phyloP scores from a whole-genome alignment of 92 coral and sea anemone species.

The Anthopleura xanthogrammica region DNA sequence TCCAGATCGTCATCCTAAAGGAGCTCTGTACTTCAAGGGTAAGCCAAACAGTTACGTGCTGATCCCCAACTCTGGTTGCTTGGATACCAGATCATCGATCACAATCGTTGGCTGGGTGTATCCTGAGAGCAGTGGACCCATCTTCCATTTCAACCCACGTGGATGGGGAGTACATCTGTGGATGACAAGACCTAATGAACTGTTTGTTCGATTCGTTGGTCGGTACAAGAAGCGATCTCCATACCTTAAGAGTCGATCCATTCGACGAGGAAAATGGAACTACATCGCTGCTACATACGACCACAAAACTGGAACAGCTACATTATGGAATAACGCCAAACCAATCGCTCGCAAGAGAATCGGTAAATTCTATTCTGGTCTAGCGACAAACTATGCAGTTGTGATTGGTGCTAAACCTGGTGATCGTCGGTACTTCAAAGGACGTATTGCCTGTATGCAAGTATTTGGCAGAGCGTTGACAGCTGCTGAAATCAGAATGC shows the following conservation, averaged over 20 bases:
- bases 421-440: conserved; percentile 41
- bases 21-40: conserved; percentile 55
- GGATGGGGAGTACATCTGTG: conserved; percentile 68
- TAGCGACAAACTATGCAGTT: conserved; percentile 33
- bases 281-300: conserved; percentile 54
- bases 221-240: conserved; percentile 39
- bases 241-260: conserved; percentile 37
- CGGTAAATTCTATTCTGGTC: conserved; percentile 42
- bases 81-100: conserved; percentile 62
- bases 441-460: conserved; percentile 49
- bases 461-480: conserved; percentile 44
- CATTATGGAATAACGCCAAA: conserved; percentile 42
- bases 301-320: conserved; percentile 48
- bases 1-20: conserved; percentile 62
- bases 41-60: conserved; percentile 50
- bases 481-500: conserved; percentile 42
- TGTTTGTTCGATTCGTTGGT: conserved; percentile 62
- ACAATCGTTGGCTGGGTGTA: conserved; percentile 72
- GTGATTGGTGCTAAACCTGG: conserved; percentile 36
- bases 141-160: conserved; percentile 63
- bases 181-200: conserved; percentile 54
- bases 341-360: conserved; percentile 24
- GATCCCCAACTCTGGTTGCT: conserved; percentile 46
- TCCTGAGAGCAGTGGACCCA: conserved; percentile 66
- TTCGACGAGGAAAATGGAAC: conserved; percentile 53